phyloP scores from a whole-genome alignment of 1,140 invertebrate genomes.

The Polyergus mexicanus region DNA sequence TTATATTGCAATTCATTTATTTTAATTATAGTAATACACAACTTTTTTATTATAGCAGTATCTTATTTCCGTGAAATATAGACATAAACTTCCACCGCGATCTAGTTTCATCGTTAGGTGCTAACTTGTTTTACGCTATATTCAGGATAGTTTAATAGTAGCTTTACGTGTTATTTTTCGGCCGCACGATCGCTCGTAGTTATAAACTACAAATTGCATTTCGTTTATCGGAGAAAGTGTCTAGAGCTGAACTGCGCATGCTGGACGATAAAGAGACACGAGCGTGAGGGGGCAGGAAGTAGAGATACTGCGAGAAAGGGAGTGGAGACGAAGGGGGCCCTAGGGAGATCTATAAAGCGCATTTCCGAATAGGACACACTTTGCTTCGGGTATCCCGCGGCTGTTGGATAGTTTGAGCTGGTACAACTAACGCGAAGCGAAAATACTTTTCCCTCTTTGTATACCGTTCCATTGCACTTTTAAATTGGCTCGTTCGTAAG shows the following conservation, averaged over 20 bases:
- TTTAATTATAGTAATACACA: neutral
- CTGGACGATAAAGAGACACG: conserved; percentile 48
- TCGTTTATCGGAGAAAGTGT: conserved; percentile 58
- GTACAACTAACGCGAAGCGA: conserved; percentile 56
- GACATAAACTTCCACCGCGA: conserved; percentile 6
- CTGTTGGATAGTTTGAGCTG: conserved; percentile 35
- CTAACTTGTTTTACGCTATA: conserved; percentile 3
- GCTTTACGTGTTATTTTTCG: conserved; percentile 23
- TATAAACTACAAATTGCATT: conserved; percentile 62
- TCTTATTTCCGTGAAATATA: neutral
- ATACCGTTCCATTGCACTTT: conserved; percentile 56
- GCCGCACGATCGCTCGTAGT: neutral
- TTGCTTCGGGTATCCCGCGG: conserved; percentile 52
- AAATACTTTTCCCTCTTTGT: conserved; percentile 63
- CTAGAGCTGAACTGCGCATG: conserved; percentile 12
- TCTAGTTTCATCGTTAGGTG: conserved; percentile 1
- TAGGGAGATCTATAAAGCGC: conserved; percentile 41
- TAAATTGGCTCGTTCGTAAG: conserved; percentile 68
- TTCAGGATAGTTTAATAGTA: conserved; percentile 40
- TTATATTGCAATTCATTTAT: neutral
- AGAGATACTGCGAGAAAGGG: conserved; percentile 19
- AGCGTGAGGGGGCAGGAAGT: neutral
- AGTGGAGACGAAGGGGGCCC: conserved; percentile 23
- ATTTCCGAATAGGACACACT: conserved; percentile 64
- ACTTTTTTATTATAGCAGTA: neutral